Base-by-base conservation (phyloP, 2,888 invertebrate species). In the Saturnia pavonia region DNA sequence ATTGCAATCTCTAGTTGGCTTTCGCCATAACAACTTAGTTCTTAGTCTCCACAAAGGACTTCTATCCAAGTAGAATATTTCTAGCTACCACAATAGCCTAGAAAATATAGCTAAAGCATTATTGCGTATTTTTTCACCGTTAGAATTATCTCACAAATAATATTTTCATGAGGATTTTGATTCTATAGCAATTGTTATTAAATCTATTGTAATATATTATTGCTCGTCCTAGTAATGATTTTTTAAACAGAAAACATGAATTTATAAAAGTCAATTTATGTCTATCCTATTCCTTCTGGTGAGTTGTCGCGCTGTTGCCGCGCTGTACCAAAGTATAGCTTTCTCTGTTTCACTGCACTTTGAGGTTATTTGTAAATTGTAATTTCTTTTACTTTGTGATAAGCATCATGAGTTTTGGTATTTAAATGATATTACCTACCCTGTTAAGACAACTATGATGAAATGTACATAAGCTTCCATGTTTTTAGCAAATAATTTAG, bases 311-410 rank as follows among this genome's bases (percentile, higher is more conserved):
- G 11, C n/a, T 65, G 40, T 14, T 40, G 65, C 19, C n/a, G 8
- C 34, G 34, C 34, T 34, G 34, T 34, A 34, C 34, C 34, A 34
- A 34, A 34, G 34, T 65, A 65, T 40, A 40, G 9, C 65, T 65
- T 40, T 65, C 65, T 40, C 65, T 65, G 40, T 65, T 40, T 40
- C 19, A 40, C 19, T n/a, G 4, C 8, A 67, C 68, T 65, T 14
- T 71, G 71, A 69, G 68, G 69, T 71, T 72, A 69, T 45, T 69
- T 71, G 65, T 42, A 22, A 69, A 34, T 69, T 71, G 65, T 42
- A 22, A 6, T 60, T 27, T 57, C 48, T 77, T 77, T 76, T 65
- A 65, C 65, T 65, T 40, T 40, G n/a, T 65, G 65, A 40, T 65
- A 60, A 60, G 25, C 14, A 60, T 60, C 27, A 60, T 4, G 16